A percentile compares a stretch with the other conserved stretches of the same genome.
These are phyloP conservation scores for Elgonia sp. DNA, from an alignment of 2,888 invertebrate species.

Conservation along the genomic window DNA sequence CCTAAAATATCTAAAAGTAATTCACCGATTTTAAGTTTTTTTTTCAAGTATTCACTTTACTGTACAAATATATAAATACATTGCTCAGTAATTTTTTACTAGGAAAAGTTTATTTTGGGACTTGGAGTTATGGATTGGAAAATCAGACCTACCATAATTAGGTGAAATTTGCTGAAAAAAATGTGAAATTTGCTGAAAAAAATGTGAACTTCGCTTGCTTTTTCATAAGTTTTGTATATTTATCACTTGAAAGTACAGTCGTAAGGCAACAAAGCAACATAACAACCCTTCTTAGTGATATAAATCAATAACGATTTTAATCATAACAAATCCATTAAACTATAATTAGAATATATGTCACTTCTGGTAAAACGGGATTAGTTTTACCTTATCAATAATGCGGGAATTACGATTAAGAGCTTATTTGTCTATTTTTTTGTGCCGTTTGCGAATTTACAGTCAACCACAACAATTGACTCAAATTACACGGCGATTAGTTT, in stretches of 20 bases:
- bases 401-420: constrained; percentile 80
- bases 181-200: neutral
- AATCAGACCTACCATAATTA: too few species aligned
- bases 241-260: constrained; percentile 83
- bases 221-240: constrained; percentile 76
- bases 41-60: too few species aligned
- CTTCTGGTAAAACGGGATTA: constrained; percentile 86
- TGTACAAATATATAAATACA: too few species aligned
- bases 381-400: constrained; percentile 79
- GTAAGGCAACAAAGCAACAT: constrained; percentile 82
- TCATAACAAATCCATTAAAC: constrained; percentile 76
- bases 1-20: too few species aligned
- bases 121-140: too few species aligned
- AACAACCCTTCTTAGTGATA: constrained; percentile 74
- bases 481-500: constrained; percentile 83
- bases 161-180: neutral
- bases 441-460: constrained; percentile 83
- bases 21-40: too few species aligned
- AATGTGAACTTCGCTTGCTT: neutral
- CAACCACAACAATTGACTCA: constrained; percentile 86
- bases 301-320: constrained; percentile 66
- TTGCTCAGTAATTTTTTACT: too few species aligned
- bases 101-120: too few species aligned
- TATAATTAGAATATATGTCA: constrained; percentile 84
- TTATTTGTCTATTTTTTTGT: constrained; percentile 83